Evolutionary conservation across 37 sponge, comb jelly and placozoan genomes (phyloP), one percentile per base, ranked within the genome.

Genomic region (Agelas oroides): DNA sequence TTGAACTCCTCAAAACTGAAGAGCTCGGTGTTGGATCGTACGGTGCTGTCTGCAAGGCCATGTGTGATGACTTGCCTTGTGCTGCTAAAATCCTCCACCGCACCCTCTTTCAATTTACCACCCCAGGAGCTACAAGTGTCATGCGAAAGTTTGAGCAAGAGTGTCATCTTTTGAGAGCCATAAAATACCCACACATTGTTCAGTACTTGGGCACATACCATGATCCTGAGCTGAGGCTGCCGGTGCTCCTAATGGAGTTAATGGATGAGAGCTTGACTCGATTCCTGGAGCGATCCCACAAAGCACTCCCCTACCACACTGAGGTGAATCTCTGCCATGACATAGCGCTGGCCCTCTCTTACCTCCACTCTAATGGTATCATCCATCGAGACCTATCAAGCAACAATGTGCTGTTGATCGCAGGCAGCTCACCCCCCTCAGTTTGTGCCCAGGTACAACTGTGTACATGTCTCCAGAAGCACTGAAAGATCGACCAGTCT

Each of bases 51-150:
- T 71, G 72, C 53, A 71, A 71, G 52, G 72, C 72, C 8, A 23
- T 37, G 2, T 71, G 72, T 71, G 72, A 71, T 38, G 38, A 34
- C 2, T 11, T 71, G 2, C 34, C 52, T 21, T 71, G 72, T 71
- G 72, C 72, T 5, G 72, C 72, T 71, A 71, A 71, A 39, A 39
- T 71, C 41, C 19, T 71, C 23, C 72, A 71, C 52, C 46, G 53
- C 24, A 2, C 38, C 52, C 53, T 71, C 52, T 71, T 71, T 40
- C 38, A 71, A 13, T 24, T 17, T 14, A n/a, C 41, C 39, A 53
- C 34, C 72, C 72, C 72, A 39, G 72, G 53, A 38, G 53, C 38
- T 17, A 37, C 21, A 37, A 37, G 46, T 46, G 46, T 46, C 6
- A 46, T 46, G 46, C 46, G 8, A 46, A 46, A 46, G 46, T 46